Evolutionary conservation across 2,797 vertebrate genomes (phyloP).

Genomic region (Dallia pectoralis): DNA sequence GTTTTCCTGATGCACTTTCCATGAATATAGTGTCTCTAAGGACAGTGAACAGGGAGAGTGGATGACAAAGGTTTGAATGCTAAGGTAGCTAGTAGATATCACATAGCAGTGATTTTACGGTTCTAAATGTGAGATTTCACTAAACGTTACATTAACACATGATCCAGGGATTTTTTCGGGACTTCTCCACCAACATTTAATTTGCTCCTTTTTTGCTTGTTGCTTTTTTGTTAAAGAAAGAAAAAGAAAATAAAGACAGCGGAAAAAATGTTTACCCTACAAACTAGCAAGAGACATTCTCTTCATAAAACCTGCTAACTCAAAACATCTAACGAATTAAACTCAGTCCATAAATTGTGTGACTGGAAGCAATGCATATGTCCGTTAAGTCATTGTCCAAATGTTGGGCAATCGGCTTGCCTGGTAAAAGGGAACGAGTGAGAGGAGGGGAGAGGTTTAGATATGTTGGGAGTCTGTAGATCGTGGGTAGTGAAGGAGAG

Average conservation of each 20-base stretch:
- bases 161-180: constrained; percentile 56
- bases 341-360: constrained; percentile 46
- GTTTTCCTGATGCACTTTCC: constrained; percentile 46
- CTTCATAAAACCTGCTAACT: constrained; percentile 58
- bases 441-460: constrained; percentile 9
- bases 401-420: constrained; percentile 35
- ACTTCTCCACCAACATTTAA: constrained; percentile 72
- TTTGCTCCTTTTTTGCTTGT: constrained; percentile 54
- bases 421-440: constrained; percentile 27
- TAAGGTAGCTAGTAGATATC: constrained; percentile 32
- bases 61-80: neutral
- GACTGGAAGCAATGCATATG: constrained; percentile 66
- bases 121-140: neutral
- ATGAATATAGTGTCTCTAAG: constrained; percentile 43
- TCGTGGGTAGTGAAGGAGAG: neutral
- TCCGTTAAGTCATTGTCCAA: constrained; percentile 52
- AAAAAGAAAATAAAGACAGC: constrained; percentile 42
- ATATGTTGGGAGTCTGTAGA: constrained; percentile 2
- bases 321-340: constrained; percentile 47
- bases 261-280: constrained; percentile 65
- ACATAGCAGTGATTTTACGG: constrained; percentile 35
- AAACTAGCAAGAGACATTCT: constrained; percentile 60
- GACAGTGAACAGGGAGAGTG: constrained; percentile 42
- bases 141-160: constrained; percentile 37
- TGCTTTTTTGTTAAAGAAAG: constrained; percentile 64